Base-by-base conservation (phyloP, 2,113 vertebrate species). In the Camarhynchus parvulus region DNA sequence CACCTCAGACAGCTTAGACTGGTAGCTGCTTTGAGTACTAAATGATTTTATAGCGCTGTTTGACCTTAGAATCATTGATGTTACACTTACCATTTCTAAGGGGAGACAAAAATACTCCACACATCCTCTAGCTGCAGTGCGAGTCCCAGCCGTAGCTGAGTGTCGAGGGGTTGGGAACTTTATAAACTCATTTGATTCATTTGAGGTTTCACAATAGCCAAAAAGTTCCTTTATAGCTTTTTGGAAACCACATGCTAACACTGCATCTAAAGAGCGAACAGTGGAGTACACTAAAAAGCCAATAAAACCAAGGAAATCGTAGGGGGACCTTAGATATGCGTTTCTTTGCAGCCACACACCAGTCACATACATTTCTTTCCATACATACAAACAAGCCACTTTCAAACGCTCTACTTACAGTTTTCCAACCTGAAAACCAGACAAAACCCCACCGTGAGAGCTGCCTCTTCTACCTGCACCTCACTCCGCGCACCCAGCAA, bases 141-240 rank as follows among this genome's bases (percentile, higher is more conserved):
- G 50, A 68, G 73, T 92, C 93, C 83, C 90, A 93, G 90, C 87
- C 83, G 85, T 50, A 47, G 69, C 85, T 23, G 88, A 90, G 87
- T 33, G 96, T 25, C 75, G 53, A 93, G 93, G 79, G 93, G 77
- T 46, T 95, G 94, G 92, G 92, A 96, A 96, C 96, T 97, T 96
- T 83, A 92, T 90, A 89, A 97, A 95, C 95, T 97, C 94, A 91
- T 92, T 95, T 75, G 95, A 96, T 95, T 95, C 96, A 97, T 88
- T 61, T 86, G 83, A 95, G 94, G 85, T 92, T 95, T 95, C 95
- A 96, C 94, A 97, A 97, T 84, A 95, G 94, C 94, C 93, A 89
- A 93, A 84, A 96, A 96, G 92, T 96, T 97, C 87, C 94, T 96
- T 92, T 96, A 96, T 28, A 93, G 96, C 83, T 82, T 87, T 95